Evolutionary conservation across 1,140 invertebrate species (phyloP).

Genomic region (Calycopis cecrops): DNA sequence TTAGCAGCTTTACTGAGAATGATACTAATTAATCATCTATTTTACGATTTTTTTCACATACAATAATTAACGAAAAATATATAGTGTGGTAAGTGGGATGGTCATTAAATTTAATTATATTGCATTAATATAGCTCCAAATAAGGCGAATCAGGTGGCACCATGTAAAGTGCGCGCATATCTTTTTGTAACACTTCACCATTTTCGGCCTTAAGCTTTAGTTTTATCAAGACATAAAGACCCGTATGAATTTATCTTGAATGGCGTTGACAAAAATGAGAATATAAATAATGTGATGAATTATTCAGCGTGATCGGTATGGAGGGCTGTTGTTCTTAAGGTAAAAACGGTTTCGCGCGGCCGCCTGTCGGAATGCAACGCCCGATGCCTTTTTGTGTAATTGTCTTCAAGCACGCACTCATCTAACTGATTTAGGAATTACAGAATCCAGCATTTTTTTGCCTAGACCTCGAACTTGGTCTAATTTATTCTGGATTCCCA

Average conservation of each 20-base stretch:
- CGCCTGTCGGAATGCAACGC: conserved; percentile 59
- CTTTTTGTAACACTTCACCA: conserved; percentile 46
- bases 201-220: conserved; percentile 65
- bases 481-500: conserved; percentile 31
- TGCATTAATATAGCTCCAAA: conserved; percentile 33
- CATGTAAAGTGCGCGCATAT: conserved; percentile 42
- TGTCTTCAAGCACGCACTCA: conserved; percentile 64
- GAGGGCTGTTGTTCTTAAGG: conserved; percentile 45
- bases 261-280: conserved; percentile 73
- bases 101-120: conserved; percentile 24
- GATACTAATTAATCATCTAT: not conserved
- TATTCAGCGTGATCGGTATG: conserved; percentile 73
- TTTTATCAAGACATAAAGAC: conserved; percentile 73
- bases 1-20: not conserved
- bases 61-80: not conserved
- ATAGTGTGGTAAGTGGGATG: conserved; percentile 1
- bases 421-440: conserved; percentile 69
- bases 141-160: conserved; percentile 29
- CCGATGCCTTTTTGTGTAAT: conserved; percentile 68
- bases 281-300: conserved; percentile 72
- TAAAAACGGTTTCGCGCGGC: conserved; percentile 54
- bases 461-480: conserved; percentile 23
- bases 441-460: conserved; percentile 51
- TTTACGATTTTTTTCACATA: conserved; percentile 1
- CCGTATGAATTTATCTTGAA: conserved; percentile 69